Conservation (phyloP, 2,888 invertebrate genomes). For the Nymphalis c-album region DNA sequence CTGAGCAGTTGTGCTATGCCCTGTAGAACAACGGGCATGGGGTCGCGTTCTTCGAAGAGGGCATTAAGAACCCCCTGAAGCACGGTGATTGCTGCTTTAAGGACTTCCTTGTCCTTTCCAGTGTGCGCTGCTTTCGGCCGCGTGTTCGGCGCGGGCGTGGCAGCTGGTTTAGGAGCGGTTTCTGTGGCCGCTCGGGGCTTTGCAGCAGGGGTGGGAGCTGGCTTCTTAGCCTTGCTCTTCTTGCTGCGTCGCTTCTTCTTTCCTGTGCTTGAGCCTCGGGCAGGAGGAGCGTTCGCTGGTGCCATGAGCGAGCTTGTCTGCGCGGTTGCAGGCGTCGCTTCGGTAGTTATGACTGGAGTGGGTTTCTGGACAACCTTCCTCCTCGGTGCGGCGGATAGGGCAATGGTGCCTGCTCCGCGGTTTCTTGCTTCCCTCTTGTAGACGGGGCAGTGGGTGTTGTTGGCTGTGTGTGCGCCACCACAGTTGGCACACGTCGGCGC, state of each 20-base stretch:
- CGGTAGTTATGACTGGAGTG: not conserved
- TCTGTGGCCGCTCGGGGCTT: not conserved
- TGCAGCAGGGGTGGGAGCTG: not conserved
- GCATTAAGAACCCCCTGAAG: not conserved
- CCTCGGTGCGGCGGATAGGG: not conserved
- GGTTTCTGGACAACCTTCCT: fast-evolving
- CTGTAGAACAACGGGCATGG: not conserved
- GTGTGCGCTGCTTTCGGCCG: not conserved
- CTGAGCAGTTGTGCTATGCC: not conserved
- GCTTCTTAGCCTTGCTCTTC: not conserved
- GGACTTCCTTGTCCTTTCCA: not conserved
- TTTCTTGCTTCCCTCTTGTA: not conserved
- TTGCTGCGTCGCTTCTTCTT: not conserved
- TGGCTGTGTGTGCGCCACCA: conserved; percentile 24
- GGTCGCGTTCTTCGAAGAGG: not conserved
- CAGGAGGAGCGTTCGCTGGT: not conserved
- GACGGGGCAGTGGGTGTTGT: conserved; percentile 7
- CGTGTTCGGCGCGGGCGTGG: not conserved
- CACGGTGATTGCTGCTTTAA: not conserved
- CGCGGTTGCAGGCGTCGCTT: too few relatives aligned
- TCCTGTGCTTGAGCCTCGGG: not conserved
- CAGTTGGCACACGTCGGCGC: conserved; percentile 34
- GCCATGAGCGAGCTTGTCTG: not conserved
- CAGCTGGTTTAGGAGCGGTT: not conserved
- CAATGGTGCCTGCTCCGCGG: not conserved